Conservation (phyloP, 2,888 invertebrate genomes). For the Pocota personata region DNA sequence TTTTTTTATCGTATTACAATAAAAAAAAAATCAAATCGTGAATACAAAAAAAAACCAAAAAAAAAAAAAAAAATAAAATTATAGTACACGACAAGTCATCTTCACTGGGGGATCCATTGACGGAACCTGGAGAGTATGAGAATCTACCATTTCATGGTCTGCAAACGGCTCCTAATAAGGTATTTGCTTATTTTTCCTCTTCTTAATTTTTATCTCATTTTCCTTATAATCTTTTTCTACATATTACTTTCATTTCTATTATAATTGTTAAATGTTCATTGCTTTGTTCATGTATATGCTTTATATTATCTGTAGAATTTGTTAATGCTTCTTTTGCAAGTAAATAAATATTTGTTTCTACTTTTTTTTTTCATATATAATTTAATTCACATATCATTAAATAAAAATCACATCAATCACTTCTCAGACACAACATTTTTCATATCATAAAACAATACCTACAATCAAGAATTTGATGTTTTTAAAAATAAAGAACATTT, state of each 20-base stretch:
- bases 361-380: not conserved
- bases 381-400: slow-evolving; percentile 1
- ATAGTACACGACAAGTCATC: slow-evolving; percentile 83
- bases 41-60: slow-evolving; percentile 63
- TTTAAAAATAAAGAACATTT: not conserved
- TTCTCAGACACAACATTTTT: slow-evolving; percentile 19
- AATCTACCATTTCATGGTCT: slow-evolving; percentile 97
- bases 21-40: slow-evolving; percentile 55
- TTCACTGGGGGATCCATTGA: slow-evolving; percentile 86
- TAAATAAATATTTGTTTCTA: not conserved
- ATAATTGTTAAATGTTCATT: slow-evolving; percentile 47
- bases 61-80: slow-evolving; percentile 68
- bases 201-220: slow-evolving; percentile 30
- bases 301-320: slow-evolving; percentile 8
- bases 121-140: slow-evolving; percentile 95
- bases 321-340: slow-evolving; percentile 26
- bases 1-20: slow-evolving; percentile 61
- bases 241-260: slow-evolving; percentile 23
- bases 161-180: slow-evolving; percentile 96
- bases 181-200: slow-evolving; percentile 82
- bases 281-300: slow-evolving; percentile 57
- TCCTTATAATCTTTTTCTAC: slow-evolving; percentile 2
- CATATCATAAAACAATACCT: not conserved
- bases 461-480: slow-evolving; percentile 67
- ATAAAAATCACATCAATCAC: slow-evolving; percentile 27